These are phyloP conservation scores for Oophaga pumilio DNA, from an alignment of 2,113 vertebrate species.

Conservation along the genomic window DNA sequence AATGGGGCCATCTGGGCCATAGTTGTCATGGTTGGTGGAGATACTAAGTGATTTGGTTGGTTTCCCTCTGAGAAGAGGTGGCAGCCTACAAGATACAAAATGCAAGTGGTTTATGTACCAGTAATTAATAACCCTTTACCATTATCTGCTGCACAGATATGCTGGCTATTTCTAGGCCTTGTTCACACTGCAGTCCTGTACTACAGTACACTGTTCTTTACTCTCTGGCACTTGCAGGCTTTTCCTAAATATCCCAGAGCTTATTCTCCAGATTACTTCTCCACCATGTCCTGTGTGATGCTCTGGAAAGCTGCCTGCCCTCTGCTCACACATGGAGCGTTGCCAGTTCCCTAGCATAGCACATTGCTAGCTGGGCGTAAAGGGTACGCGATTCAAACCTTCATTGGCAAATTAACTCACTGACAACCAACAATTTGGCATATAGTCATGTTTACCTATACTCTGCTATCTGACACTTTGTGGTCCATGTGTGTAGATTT, in stretches of 20 bases:
- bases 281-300: not conserved
- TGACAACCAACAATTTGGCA: not conserved
- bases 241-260: not conserved
- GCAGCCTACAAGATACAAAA: not conserved
- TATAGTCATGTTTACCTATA: not conserved
- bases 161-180: not conserved
- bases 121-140: no score
- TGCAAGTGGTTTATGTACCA: not conserved
- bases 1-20: no score
- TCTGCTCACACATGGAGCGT: conserved; percentile 32
- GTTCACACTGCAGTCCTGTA: not conserved
- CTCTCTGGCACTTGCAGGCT: not conserved
- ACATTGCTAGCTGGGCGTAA: not conserved
- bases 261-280: not conserved
- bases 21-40: no score
- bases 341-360: conserved; percentile 11
- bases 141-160: not conserved
- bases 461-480: not conserved
- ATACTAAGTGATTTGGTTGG: not conserved
- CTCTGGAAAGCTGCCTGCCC: conserved; percentile 46
- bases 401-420: not conserved
- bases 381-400: not conserved
- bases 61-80: not conserved
- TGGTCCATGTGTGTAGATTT: not conserved
- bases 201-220: not conserved